Base-by-base conservation (phyloP, 2,888 invertebrate genomes). In the Dimorphilus gyrociliatus region DNA sequence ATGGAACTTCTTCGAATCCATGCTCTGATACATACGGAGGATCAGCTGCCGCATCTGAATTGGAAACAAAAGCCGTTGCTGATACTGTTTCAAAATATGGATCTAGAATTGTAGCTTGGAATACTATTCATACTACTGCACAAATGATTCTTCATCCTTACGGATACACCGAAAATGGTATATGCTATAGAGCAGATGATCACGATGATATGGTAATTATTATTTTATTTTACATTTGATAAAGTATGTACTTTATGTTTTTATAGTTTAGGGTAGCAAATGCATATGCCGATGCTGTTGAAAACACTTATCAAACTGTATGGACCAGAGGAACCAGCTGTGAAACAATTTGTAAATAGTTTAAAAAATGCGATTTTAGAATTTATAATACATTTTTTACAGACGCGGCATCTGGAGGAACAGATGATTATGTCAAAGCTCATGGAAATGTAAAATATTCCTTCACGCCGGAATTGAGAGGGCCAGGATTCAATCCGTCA, bases 341-440 rank as follows among this genome's bases (percentile, higher is more conserved):
- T 21, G 34, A 34, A 24, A 30, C 29, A 25, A 36, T 38, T 18
- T 38, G 38, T 38, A 29, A 33, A 36, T 36, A n/a, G n/a, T 21
- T 10, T 21, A 21, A 10, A 21, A 21, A 21, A 8, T 10, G n/a
- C 8, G 8, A 8, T n/a, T 10, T 21, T 10, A 21, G 8, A n/a
- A n/a, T n/a, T n/a, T n/a, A n/a, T n/a, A n/a, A n/a, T n/a, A 8
- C 8, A 10, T 21, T 25, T 7, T 14, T 12, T 8, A 5, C 36
- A 39, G 39, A 39, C 25, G 23, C 30, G 5, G 32, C 37, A 5
- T 28, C 34, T 13, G 39, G 39, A 1, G 30, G 23, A 14, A 34
- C 34, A 14, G 32, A 19, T 23, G 37, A 34, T 16, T 39, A 23
- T 12, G 26, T 33, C 17, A 34, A 37, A 13, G 39, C 29, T n/a